A percentile compares a stretch with the other conserved stretches of the same genome.
phyloP scores from a whole-genome alignment of 2,113 vertebrate genomes.

The Burhinus bistriatus region DNA sequence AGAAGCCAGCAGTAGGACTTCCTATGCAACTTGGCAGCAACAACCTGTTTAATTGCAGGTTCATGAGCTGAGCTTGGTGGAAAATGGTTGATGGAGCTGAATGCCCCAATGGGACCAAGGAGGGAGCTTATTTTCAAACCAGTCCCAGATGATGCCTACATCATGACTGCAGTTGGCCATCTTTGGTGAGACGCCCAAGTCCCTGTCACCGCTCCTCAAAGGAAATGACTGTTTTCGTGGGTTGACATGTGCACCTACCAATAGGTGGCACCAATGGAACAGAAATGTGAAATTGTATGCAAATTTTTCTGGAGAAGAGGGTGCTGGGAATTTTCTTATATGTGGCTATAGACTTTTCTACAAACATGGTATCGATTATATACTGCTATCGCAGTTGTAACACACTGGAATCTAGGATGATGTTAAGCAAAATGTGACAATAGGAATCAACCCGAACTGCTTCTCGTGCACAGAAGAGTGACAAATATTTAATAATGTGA shows the following conservation, averaged over 20 bases:
- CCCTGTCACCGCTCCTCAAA: background rate
- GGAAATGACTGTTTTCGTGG: background rate
- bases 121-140: fast-evolving
- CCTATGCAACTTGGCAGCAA: background rate
- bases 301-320: conserved; percentile 9
- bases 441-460: background rate
- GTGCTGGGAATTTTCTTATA: conserved; percentile 10
- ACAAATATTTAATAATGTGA: background rate
- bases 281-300: background rate
- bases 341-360: background rate
- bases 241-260: background rate
- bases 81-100: background rate
- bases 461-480: fast-evolving
- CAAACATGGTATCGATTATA: background rate
- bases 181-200: background rate
- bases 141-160: fast-evolving
- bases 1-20: background rate
- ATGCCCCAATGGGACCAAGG: background rate
- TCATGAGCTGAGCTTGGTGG: background rate
- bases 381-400: background rate
- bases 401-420: background rate
- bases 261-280: conserved; percentile 61
- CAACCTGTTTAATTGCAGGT: background rate
- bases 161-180: background rate
- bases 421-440: background rate